Conservation (phyloP, 1,140 invertebrate species). For the Temnothorax longispinosus region DNA sequence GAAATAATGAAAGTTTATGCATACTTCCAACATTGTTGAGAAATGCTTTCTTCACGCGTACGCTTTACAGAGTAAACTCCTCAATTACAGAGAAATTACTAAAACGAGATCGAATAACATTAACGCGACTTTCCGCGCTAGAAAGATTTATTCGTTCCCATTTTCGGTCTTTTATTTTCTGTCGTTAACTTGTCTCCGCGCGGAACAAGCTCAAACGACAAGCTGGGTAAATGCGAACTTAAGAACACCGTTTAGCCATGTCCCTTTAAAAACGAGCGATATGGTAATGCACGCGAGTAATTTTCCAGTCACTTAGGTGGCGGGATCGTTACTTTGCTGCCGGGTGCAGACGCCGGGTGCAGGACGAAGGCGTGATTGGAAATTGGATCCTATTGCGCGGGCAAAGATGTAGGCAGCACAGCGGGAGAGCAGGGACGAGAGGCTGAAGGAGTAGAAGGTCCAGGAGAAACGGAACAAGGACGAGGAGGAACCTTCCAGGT, state of each 20-base stretch:
- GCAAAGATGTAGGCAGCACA: not conserved
- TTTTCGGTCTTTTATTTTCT: not conserved
- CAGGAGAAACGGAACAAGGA: not conserved
- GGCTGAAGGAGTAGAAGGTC: not conserved
- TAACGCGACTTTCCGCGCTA: not conserved
- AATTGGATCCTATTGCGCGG: constrained; percentile 58
- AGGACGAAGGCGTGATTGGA: constrained; percentile 60
- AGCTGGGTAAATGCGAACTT: constrained; percentile 30
- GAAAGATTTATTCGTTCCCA: not conserved
- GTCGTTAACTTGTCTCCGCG: constrained; percentile 17
- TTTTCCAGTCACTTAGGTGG: constrained; percentile 64
- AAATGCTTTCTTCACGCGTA: not conserved
- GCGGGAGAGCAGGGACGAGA: not conserved
- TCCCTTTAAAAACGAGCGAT: not conserved
- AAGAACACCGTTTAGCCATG: constrained; percentile 28
- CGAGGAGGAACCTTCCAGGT: not conserved
- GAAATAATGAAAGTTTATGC: not conserved
- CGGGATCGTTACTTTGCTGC: constrained; percentile 60
- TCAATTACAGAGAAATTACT: not conserved
- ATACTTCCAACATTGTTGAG: constrained; percentile 4
- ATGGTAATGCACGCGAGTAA: constrained; percentile 54
- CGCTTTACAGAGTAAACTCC: not conserved
- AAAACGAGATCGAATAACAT: not conserved
- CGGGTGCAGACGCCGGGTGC: constrained; percentile 5
- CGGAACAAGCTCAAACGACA: not conserved